These are phyloP conservation scores for Scelioninae gen. 2 DNA, from an alignment of 2,888 invertebrate genomes.

Conservation along the genomic window DNA sequence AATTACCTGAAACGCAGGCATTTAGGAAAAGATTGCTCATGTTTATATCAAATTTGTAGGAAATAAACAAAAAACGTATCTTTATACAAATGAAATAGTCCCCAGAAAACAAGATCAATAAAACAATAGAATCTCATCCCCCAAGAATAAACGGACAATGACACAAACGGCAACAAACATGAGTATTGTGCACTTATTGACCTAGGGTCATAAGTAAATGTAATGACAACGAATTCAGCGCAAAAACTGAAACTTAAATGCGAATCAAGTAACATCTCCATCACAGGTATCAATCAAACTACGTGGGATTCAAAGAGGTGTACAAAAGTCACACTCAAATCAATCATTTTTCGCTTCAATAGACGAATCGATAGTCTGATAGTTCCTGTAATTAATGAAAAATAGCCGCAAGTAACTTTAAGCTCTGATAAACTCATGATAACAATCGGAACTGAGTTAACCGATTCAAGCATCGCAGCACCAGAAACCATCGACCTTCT, in stretches of 20 bases:
- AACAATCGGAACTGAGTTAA: conserved; percentile 5
- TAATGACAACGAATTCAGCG: not conserved
- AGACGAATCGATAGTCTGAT: conserved; percentile 8
- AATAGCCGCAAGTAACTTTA: conserved; percentile 17
- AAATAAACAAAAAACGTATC: conserved; percentile 18
- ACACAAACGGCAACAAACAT: conserved; percentile 3
- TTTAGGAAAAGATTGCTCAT: conserved; percentile 14
- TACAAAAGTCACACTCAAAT: not conserved
- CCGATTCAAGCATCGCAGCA: conserved; percentile 17
- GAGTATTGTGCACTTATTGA: conserved; percentile 15
- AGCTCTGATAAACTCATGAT: not conserved
- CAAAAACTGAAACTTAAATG: not conserved
- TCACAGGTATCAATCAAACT: conserved; percentile 6
- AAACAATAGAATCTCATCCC: not conserved
- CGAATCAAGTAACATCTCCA: not conserved
- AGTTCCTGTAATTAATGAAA: conserved; percentile 18
- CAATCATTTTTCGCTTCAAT: conserved; percentile 2
- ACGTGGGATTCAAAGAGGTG: not conserved
- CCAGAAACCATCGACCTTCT: conserved; percentile 15
- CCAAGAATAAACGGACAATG: not conserved
- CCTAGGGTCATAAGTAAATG: conserved; percentile 1
- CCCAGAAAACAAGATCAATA: too few species aligned
- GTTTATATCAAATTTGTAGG: conserved; percentile 23
- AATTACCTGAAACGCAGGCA: conserved; percentile 14
- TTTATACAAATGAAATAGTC: not conserved